Percentiles rank a stretch among this genome's conserved stretches.
These are phyloP conservation scores for Rachycentron canadum DNA, from an alignment of 2,797 vertebrate species.

Conservation along the genomic window DNA sequence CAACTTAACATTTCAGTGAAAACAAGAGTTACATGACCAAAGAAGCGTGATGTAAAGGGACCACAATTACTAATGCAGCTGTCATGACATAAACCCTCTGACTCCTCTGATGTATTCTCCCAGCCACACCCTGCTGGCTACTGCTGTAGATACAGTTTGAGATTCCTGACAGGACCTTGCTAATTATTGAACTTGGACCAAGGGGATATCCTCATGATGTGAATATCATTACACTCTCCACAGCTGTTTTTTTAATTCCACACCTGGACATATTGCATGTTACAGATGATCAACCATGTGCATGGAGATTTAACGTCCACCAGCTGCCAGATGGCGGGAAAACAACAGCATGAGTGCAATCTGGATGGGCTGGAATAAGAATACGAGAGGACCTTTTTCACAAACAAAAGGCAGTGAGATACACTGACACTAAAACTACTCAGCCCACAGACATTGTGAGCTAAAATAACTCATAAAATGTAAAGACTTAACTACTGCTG, in stretches of 20 bases:
- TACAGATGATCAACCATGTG: slow-evolving; percentile 79
- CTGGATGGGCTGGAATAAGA: slow-evolving; percentile 38
- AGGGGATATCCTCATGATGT: slow-evolving; percentile 46
- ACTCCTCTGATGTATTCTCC: slow-evolving; percentile 4
- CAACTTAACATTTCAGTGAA: slow-evolving; percentile 41
- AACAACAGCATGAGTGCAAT: slow-evolving; percentile 60
- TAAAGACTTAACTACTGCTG: neutral
- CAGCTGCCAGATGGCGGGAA: slow-evolving; percentile 73
- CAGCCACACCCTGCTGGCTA: slow-evolving; percentile 53
- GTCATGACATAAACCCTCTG: slow-evolving; percentile 51
- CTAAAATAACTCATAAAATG: neutral
- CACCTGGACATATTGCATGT: slow-evolving; percentile 74
- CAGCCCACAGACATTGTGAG: neutral
- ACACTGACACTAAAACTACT: neutral
- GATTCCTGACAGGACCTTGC: slow-evolving; percentile 21
- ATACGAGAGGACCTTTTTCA: slow-evolving; percentile 6
- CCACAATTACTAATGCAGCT: slow-evolving; percentile 50
- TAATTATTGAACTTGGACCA: slow-evolving; percentile 37
- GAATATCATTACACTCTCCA: slow-evolving; percentile 47
- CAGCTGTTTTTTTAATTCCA: slow-evolving; percentile 57
- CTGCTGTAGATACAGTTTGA: slow-evolving; percentile 37
- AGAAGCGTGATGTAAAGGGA: slow-evolving; percentile 15
- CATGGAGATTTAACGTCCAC: slow-evolving; percentile 69
- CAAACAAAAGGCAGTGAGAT: neutral
- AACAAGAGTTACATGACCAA: slow-evolving; percentile 19